A percentile compares a stretch with the other conserved stretches of the same genome.
These are phyloP conservation scores for Mythimna loreyi DNA, from an alignment of 2,888 invertebrate genomes.

Conservation along the genomic window DNA sequence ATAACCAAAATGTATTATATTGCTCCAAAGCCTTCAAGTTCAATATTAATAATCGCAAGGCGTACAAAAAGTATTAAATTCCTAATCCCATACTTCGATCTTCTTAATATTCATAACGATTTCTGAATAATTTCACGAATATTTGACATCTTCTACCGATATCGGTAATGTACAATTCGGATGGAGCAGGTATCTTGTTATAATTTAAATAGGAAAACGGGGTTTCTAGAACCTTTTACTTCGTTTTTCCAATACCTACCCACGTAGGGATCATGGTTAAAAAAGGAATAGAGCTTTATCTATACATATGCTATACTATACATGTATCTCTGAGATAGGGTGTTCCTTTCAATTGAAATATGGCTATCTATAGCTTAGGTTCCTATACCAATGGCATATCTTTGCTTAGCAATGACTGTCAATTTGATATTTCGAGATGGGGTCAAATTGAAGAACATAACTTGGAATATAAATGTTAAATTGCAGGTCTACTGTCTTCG, in stretches of 20 bases:
- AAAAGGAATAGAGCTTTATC: too few species aligned
- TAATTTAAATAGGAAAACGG: conserved; percentile 12
- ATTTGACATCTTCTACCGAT: conserved; percentile 24
- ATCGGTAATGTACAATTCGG: conserved; percentile 16
- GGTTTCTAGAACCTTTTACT: conserved; percentile 4
- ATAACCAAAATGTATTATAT: too few species aligned
- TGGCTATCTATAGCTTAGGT: too few species aligned
- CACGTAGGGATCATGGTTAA: neutral
- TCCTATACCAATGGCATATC: too few species aligned
- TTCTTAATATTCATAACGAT: conserved; percentile 35
- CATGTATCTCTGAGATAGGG: too few species aligned
- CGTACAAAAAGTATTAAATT: conserved; percentile 9
- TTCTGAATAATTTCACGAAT: conserved; percentile 41
- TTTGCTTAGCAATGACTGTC: too few species aligned
- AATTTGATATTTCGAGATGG: too few species aligned
- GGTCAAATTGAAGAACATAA: too few species aligned
- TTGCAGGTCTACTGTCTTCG: too few species aligned
- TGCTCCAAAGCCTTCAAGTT: neutral
- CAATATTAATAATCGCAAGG: neutral
- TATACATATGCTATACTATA: too few species aligned
- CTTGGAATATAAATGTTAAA: too few species aligned
- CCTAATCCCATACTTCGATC: conserved; percentile 1
- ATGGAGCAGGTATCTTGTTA: conserved; percentile 9
- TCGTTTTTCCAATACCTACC: neutral
- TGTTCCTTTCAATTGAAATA: too few species aligned